A percentile compares a stretch with the other conserved stretches of the same genome.
Evolutionary conservation across 2,888 invertebrate species (phyloP).

Genomic region (Lycaena phlaeas): DNA sequence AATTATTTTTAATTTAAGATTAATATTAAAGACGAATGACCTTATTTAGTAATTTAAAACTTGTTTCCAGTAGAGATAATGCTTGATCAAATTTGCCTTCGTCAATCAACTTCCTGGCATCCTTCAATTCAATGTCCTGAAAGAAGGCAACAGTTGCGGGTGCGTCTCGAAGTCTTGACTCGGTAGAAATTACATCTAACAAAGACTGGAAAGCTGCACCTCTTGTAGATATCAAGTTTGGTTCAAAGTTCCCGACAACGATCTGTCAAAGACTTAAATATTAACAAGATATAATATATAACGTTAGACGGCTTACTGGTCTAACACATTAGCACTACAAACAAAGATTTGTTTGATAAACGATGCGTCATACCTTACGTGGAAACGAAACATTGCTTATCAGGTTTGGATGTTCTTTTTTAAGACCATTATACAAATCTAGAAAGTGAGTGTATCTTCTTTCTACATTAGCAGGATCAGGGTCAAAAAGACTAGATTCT

Average conservation of each 20-base stretch:
- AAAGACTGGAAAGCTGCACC: slow-evolving; percentile 77
- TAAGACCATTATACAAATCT: slow-evolving; percentile 75
- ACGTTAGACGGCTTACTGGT: not conserved
- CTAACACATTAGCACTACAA: slow-evolving; percentile 8
- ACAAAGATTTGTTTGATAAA: slow-evolving; percentile 14
- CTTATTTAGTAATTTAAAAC: slow-evolving; percentile 76
- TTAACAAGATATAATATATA: too few species aligned
- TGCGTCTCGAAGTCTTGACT: slow-evolving; percentile 72
- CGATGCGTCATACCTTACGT: slow-evolving; percentile 68
- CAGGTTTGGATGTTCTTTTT: slow-evolving; percentile 70
- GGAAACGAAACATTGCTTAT: slow-evolving; percentile 75
- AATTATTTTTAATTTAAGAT: too few species aligned
- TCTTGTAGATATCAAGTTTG: slow-evolving; percentile 76
- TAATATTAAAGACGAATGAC: too few species aligned
- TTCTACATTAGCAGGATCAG: slow-evolving; percentile 77
- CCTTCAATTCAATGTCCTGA: slow-evolving; percentile 75
- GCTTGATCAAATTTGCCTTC: slow-evolving; percentile 76
- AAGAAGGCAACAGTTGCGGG: slow-evolving; percentile 74
- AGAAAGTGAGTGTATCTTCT: slow-evolving; percentile 82
- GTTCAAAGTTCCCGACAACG: slow-evolving; percentile 80
- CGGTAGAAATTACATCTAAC: slow-evolving; percentile 68
- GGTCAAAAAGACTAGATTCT: slow-evolving; percentile 53
- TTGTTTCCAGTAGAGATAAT: slow-evolving; percentile 76
- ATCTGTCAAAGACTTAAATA: slow-evolving; percentile 45
- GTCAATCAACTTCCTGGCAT: slow-evolving; percentile 73